Conservation (phyloP, 2,888 invertebrate species). For the Tetrapedia diversipes region DNA sequence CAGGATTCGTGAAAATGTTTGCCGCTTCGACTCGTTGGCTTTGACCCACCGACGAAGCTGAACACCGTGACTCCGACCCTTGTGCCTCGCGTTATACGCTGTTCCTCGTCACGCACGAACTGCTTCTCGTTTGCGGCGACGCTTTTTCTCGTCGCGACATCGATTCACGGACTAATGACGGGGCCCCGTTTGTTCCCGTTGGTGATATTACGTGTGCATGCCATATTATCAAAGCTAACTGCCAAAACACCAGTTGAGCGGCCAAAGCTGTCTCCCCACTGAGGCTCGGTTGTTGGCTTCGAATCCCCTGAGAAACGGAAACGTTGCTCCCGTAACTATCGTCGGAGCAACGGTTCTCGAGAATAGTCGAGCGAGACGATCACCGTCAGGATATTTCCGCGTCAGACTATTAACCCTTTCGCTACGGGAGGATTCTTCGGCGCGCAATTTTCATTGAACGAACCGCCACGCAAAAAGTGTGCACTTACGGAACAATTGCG, state of each 20-base stretch:
- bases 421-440: too few species aligned
- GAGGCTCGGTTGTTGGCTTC: slow-evolving; percentile 11
- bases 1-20: neutral
- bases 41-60: neutral
- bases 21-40: neutral
- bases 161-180: slow-evolving; percentile 43
- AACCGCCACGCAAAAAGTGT: too few species aligned
- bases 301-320: slow-evolving; percentile 1
- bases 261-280: slow-evolving; percentile 31
- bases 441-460: too few species aligned
- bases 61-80: slow-evolving; percentile 14
- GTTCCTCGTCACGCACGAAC: slow-evolving; percentile 28
- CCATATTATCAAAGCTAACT: slow-evolving; percentile 69
- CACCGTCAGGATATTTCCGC: too few species aligned
- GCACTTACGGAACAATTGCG: too few species aligned
- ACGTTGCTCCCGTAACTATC: too few species aligned
- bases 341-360: neutral
- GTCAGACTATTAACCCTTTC: too few species aligned
- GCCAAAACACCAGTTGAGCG: slow-evolving; percentile 70
- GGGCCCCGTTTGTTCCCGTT: slow-evolving; percentile 33
- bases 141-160: slow-evolving; percentile 16
- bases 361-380: neutral
- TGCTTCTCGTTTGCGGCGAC: slow-evolving; percentile 18
- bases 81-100: slow-evolving; percentile 34
- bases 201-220: slow-evolving; percentile 64